A percentile compares a stretch with the other conserved stretches of the same genome.
These are phyloP conservation scores for Parasteatoda lunata DNA, from an alignment of 2,888 invertebrate genomes.

Conservation along the genomic window DNA sequence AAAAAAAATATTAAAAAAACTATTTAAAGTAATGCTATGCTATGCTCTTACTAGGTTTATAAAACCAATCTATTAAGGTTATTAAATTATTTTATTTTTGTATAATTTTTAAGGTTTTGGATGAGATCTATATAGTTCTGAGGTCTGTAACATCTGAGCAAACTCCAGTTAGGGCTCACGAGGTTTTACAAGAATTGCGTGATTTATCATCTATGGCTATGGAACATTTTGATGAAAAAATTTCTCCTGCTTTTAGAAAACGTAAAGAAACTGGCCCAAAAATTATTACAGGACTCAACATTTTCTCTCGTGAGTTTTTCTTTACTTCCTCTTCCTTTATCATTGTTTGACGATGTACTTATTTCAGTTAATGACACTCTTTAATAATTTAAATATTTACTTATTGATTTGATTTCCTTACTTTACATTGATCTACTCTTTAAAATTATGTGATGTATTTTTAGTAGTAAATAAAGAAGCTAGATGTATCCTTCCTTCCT, in stretches of 20 bases:
- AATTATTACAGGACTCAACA: slow-evolving; percentile 37
- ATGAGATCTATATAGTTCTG: slow-evolving; percentile 87
- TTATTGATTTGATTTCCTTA: background rate
- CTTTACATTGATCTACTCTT: background rate
- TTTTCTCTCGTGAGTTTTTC: slow-evolving; percentile 31
- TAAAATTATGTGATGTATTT: background rate
- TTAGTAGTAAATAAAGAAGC: no score
- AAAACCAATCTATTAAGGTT: no score
- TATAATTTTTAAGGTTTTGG: slow-evolving; percentile 81
- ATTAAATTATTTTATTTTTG: no score
- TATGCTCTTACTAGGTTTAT: no score
- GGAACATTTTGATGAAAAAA: slow-evolving; percentile 95
- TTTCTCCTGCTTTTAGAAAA: slow-evolving; percentile 79
- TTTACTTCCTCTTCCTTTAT: background rate
- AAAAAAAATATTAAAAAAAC: no score
- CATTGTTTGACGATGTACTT: background rate
- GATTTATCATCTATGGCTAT: slow-evolving; percentile 97
- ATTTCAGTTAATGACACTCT: background rate
- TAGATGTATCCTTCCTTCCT: no score
- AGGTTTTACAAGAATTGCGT: slow-evolving; percentile 88
- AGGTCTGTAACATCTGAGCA: slow-evolving; percentile 81
- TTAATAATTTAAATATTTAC: background rate
- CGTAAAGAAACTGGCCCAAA: slow-evolving; percentile 46
- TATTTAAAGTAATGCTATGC: no score
- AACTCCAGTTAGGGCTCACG: slow-evolving; percentile 84